Conservation (phyloP, 2,888 invertebrate species). For the Lycocerus yunnanus region DNA sequence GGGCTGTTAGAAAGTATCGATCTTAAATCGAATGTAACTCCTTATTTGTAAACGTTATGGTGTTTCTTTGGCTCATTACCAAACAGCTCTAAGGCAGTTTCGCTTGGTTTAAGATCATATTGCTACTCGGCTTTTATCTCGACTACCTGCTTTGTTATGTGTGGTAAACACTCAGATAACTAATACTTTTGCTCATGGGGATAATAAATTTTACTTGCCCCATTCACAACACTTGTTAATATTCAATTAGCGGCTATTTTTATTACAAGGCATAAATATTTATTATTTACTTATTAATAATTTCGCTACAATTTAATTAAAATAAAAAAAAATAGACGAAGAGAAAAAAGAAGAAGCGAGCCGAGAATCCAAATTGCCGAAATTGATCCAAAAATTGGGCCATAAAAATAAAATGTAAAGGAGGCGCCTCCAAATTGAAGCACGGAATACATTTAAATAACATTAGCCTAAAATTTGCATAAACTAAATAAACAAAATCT, state of each 20-base stretch:
- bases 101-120: slow-evolving; percentile 17
- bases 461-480: slow-evolving; percentile 1
- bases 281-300: neutral
- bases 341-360: too few relatives aligned
- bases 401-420: neutral
- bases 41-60: neutral
- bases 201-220: slow-evolving; percentile 21
- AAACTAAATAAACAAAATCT: neutral
- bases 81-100: slow-evolving; percentile 26
- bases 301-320: neutral
- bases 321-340: neutral
- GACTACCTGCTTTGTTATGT: slow-evolving; percentile 26
- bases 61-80: slow-evolving; percentile 16
- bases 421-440: slow-evolving; percentile 1
- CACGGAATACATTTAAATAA: neutral
- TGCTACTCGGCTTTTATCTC: slow-evolving; percentile 22
- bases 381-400: neutral
- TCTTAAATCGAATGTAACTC: slow-evolving; percentile 7
- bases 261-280: neutral
- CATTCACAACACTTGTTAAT: slow-evolving; percentile 16
- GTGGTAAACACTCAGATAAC: slow-evolving; percentile 11
- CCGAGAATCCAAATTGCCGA: neutral
- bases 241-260: slow-evolving; percentile 5
- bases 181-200: slow-evolving; percentile 20
- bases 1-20: slow-evolving; percentile 1